These are phyloP conservation scores for Oophaga sylvatica DNA, from an alignment of 2,797 vertebrate species.

Conservation along the genomic window DNA sequence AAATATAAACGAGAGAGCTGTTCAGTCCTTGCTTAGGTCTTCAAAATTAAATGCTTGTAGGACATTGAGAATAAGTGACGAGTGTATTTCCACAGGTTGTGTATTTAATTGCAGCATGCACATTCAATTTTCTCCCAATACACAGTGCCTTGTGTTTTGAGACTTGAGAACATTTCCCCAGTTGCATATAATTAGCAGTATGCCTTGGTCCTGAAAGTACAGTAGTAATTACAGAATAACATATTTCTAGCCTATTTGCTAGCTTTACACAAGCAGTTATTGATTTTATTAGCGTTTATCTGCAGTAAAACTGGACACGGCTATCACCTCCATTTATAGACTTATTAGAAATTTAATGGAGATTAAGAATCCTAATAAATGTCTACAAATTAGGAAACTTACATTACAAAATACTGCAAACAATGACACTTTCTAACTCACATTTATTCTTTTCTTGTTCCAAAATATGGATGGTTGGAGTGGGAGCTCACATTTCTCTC, in stretches of 20 bases:
- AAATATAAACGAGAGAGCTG: not conserved
- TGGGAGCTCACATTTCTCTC: too few species aligned
- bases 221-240: not conserved
- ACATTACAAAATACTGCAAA: not conserved
- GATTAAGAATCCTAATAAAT: not conserved
- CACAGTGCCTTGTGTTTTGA: not conserved
- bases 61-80: not conserved
- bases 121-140: not conserved
- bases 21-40: not conserved
- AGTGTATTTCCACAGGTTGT: not conserved
- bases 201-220: not conserved
- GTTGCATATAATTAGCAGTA: slow-evolving; percentile 7
- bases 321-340: not conserved
- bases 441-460: too few species aligned
- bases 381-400: not conserved
- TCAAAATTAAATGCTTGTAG: not conserved
- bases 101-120: not conserved
- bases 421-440: not conserved
- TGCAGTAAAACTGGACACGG: not conserved
- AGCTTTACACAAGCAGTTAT: not conserved
- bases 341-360: not conserved
- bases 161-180: not conserved
- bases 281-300: not conserved
- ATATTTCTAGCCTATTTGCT: not conserved
- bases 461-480: too few species aligned